Percentiles rank a stretch among this genome's conserved stretches.
These are phyloP conservation scores for Lerista edwardsae DNA, from an alignment of 2,797 vertebrate species.

Conservation along the genomic window DNA sequence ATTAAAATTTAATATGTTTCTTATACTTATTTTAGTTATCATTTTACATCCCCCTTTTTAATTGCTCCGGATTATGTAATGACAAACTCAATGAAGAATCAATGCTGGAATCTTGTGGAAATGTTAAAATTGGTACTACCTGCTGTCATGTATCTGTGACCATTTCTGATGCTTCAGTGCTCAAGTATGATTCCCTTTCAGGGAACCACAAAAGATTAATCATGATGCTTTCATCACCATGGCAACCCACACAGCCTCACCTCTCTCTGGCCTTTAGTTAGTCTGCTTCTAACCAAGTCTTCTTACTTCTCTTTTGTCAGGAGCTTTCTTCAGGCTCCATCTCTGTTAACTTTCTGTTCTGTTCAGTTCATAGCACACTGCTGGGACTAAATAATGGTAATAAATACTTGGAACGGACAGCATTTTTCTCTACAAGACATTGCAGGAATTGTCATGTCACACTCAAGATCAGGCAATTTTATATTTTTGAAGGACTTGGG, in stretches of 20 bases:
- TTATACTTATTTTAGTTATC: not conserved
- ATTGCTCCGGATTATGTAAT: not conserved
- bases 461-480: not conserved
- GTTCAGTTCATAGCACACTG: not conserved
- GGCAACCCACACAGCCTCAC: constrained; percentile 2
- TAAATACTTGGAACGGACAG: not conserved
- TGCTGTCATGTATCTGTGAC: not conserved
- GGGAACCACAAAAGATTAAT: constrained; percentile 15
- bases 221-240: constrained; percentile 1
- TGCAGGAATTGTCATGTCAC: not conserved
- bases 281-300: not conserved
- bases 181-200: constrained; percentile 8
- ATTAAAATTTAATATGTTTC: not conserved
- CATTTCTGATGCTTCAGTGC: not conserved
- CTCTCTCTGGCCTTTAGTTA: constrained; percentile 5
- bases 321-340: not conserved
- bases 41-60: not conserved
- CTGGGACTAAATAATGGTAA: not conserved
- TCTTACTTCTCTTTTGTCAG: constrained; percentile 3
- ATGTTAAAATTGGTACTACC: not conserved
- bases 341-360: not conserved
- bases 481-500: not conserved
- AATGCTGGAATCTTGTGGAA: not conserved
- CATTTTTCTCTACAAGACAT: not conserved
- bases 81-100: not conserved